Base-by-base conservation (phyloP, 1,140 invertebrate species). In the Tyrophagus putrescentiae region DNA sequence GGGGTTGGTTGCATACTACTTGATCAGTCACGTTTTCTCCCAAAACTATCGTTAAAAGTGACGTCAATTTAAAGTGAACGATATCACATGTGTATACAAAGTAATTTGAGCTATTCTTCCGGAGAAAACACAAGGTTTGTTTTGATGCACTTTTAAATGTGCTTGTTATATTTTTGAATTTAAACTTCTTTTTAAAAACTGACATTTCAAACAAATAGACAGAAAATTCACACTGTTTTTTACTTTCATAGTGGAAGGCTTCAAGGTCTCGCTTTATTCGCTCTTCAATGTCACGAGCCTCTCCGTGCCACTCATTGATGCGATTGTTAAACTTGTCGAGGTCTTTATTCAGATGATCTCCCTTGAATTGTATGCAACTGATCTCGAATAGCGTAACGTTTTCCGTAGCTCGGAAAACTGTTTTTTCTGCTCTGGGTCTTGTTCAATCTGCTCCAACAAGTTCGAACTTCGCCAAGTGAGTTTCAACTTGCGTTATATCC, bases 311-410 rank as follows among this genome's bases (percentile, higher is more conserved):
- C 25, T 31, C 7, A 11, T 25, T 13, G 11, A 54, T 11, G 32
- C 27, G 25, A 27, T 54, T 25, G 1, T 9, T 3, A 33, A 54
- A 54, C n/a, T 33, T 31, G 39, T 54, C 52, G n/a, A 54, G 25
- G 13, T 54, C 27, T 33, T 54, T 54, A n/a, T 54, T 54, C 52
- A 54, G 32, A 9, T 54, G 3, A 33, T 54, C 32, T 33, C 27
- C 3, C 28, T 54, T 54, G 52, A 27, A 54, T 54, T 2, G 27
- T 2, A 33, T 31, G 4, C 25, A 54, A 33, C 39, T 54, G 52
- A 29, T 54, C 52, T 31, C 25, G 13, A 31, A 54, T 54, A 54
- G n/a, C 9, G n/a, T 13, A 18, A 54, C 25, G 39, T 54, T 31
- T 27, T 13, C 3, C 27, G 7, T 3, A 54, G 31, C 18, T 31